Conservation (phyloP, 2,113 vertebrate species). For the Dendrocopos noguchii region DNA sequence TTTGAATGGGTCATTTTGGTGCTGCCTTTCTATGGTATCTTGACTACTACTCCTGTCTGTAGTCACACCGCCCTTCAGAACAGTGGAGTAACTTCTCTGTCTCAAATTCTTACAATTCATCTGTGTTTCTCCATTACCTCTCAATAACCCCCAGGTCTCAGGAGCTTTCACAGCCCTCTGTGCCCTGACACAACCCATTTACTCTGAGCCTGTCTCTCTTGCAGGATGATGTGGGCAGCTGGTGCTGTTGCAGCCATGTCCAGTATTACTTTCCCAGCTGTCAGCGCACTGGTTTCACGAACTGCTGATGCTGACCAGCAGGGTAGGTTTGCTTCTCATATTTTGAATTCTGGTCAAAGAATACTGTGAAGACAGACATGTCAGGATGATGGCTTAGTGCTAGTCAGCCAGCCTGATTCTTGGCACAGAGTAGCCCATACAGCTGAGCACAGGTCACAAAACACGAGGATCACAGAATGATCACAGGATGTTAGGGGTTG, state of each 20-base stretch:
- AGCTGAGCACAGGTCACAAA: background rate
- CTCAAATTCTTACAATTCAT: background rate
- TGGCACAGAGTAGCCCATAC: background rate
- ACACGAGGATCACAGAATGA: too few species aligned
- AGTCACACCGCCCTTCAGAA: background rate
- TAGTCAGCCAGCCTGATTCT: accelerated
- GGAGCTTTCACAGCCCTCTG: background rate
- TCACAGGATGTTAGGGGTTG: too few species aligned
- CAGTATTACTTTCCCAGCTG: constrained; percentile 88
- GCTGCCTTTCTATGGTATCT: background rate
- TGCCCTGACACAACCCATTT: background rate
- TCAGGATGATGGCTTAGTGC: accelerated
- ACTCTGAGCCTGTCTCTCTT: background rate
- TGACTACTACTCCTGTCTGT: background rate
- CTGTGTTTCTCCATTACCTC: background rate
- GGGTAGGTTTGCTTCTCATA: constrained; percentile 64
- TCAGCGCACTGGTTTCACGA: constrained; percentile 86
- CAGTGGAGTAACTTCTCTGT: background rate
- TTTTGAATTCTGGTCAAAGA: background rate
- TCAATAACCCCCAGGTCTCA: background rate
- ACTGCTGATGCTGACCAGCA: constrained; percentile 89
- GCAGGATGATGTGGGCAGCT: constrained; percentile 93
- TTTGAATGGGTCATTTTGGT: background rate
- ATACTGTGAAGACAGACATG: accelerated
- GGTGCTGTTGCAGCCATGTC: constrained; percentile 90